These are phyloP conservation scores for Chaunax sp. DNA, from an alignment of 2,797 vertebrate species.

Conservation along the genomic window DNA sequence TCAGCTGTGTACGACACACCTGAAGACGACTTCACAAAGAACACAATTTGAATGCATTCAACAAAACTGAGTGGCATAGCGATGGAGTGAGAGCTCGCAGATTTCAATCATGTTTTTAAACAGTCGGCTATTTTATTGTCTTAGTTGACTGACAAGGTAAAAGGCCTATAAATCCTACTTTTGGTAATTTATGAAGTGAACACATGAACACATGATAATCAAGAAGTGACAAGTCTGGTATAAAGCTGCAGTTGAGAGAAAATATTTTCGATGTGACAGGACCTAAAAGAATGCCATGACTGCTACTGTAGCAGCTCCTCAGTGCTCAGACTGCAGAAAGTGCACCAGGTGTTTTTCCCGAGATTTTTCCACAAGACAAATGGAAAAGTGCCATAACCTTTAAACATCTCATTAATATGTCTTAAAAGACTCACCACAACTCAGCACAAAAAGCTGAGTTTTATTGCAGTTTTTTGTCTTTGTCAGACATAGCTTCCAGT, in stretches of 20 bases:
- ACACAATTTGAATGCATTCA: too few relatives aligned
- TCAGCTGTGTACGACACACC: constrained; percentile 1
- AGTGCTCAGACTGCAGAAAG: constrained; percentile 72
- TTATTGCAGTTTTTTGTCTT: constrained; percentile 84
- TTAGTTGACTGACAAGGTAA: constrained; percentile 36
- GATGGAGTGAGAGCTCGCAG: background rate
- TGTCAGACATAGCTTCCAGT: constrained; percentile 85
- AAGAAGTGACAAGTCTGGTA: constrained; percentile 50
- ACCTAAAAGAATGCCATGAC: constrained; percentile 57
- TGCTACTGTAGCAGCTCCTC: constrained; percentile 69
- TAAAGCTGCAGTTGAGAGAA: constrained; percentile 55
- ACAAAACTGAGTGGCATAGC: too few relatives aligned
- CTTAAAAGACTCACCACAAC: constrained; percentile 71
- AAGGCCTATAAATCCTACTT: constrained; percentile 52
- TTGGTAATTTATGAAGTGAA: constrained; percentile 60
- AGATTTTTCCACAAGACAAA: constrained; percentile 82
- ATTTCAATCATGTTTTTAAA: constrained; percentile 62
- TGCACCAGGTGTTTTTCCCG: constrained; percentile 82
- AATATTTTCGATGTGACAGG: constrained; percentile 63
- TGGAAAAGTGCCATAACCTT: constrained; percentile 82
- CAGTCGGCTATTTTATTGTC: constrained; percentile 47
- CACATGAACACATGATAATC: constrained; percentile 55
- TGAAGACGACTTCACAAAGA: too few relatives aligned
- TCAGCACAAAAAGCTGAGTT: constrained; percentile 77
- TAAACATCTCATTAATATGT: constrained; percentile 80